Conservation (phyloP, 2,888 invertebrate species). For the Parascotia fuliginaria region DNA sequence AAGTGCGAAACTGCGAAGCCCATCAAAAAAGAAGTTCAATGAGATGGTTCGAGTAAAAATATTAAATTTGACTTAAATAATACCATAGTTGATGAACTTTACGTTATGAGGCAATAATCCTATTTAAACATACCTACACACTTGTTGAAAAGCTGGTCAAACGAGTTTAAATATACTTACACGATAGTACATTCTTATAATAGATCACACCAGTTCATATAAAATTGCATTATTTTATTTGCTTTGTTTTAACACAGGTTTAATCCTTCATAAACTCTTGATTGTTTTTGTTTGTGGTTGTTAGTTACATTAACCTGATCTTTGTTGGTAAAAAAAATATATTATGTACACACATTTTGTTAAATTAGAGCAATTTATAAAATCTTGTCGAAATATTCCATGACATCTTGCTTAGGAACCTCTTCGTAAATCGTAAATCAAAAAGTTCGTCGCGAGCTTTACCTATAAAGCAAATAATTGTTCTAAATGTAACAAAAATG, state of each 20-base stretch:
- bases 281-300: neutral
- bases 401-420: neutral
- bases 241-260: constrained; percentile 14
- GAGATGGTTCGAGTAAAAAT: neutral
- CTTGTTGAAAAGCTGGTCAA: constrained; percentile 31
- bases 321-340: neutral
- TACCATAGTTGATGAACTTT: constrained; percentile 21
- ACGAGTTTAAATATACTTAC: constrained; percentile 29
- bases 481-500: neutral
- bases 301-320: neutral
- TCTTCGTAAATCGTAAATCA: neutral
- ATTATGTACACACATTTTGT: too few species aligned
- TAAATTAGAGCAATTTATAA: constrained; percentile 1
- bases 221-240: constrained; percentile 15
- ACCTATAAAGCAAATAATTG: neutral
- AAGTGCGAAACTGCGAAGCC: neutral
- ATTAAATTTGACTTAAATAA: constrained; percentile 1
- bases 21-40: neutral
- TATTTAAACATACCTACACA: constrained; percentile 34
- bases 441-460: neutral
- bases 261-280: constrained; percentile 7
- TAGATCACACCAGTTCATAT: constrained; percentile 25
- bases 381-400: neutral
- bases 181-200: constrained; percentile 28
- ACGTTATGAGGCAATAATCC: constrained; percentile 32